phyloP scores from a whole-genome alignment of 2,113 vertebrate genomes.

The Chaetorhynchus papuensis region DNA sequence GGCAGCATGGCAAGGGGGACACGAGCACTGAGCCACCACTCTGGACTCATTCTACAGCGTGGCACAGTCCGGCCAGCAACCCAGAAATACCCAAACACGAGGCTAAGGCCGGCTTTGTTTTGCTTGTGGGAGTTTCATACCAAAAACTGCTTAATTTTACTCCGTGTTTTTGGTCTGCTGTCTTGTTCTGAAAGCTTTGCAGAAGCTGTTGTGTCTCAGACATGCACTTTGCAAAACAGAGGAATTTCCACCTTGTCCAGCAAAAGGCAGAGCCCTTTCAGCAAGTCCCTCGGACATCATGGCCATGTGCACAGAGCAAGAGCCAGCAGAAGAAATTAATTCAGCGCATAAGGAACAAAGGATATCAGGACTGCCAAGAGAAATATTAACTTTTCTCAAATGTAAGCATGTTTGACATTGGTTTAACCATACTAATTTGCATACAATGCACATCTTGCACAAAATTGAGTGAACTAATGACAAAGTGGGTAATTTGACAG shows the following conservation, averaged over 20 bases:
- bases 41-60: not conserved
- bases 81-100: accelerated
- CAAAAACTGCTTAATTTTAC: not conserved
- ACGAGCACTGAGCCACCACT: accelerated
- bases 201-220: not conserved
- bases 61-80: accelerated
- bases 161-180: not conserved
- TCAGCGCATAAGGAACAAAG: conserved; percentile 7
- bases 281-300: not conserved
- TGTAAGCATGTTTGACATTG: not conserved
- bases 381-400: conserved; percentile 8
- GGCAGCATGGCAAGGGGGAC: not conserved
- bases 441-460: conserved; percentile 10
- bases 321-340: not conserved
- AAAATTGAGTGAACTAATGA: not conserved
- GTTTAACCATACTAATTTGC: not conserved
- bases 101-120: not conserved
- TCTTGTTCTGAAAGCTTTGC: not conserved
- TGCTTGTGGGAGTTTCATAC: not conserved
- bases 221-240: not conserved
- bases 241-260: not conserved
- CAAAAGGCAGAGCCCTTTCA: not conserved
- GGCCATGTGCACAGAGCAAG: not conserved
- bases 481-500: not conserved
- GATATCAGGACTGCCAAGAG: not conserved